Conservation (phyloP, 2,113 vertebrate species). For the Xenopus laevis region DNA sequence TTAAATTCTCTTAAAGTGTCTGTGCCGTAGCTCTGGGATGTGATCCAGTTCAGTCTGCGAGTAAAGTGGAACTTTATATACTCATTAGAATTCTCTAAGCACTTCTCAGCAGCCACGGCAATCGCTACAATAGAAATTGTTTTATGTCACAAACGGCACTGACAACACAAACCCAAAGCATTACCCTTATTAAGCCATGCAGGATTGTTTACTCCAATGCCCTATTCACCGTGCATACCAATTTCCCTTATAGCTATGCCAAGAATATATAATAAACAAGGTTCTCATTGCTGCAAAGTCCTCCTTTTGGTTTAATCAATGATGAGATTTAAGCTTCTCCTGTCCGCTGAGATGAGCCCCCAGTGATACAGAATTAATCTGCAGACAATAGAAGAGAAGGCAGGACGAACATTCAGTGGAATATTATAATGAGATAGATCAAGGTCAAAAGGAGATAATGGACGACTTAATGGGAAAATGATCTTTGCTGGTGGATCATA, state of each 20-base stretch:
- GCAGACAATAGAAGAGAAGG: too few relatives aligned
- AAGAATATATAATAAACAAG: not conserved
- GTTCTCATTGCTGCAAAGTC: too few relatives aligned
- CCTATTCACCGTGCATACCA: not conserved
- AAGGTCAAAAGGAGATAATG: too few relatives aligned
- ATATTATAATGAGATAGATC: too few relatives aligned
- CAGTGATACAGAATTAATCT: too few relatives aligned
- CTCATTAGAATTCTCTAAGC: constrained; percentile 12
- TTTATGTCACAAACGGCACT: not conserved
- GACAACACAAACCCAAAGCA: not conserved
- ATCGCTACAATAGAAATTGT: constrained; percentile 1
- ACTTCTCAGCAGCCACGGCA: not conserved
- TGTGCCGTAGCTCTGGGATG: not conserved
- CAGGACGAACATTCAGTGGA: too few relatives aligned
- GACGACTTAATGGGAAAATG: too few relatives aligned
- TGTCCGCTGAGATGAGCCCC: too few relatives aligned
- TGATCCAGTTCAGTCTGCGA: not conserved
- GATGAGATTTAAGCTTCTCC: too few relatives aligned
- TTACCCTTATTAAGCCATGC: not conserved
- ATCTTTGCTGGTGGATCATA: too few relatives aligned
- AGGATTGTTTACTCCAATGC: not conserved
- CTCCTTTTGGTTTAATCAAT: too few relatives aligned
- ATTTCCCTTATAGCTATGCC: not conserved
- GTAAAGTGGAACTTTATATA: constrained; percentile 4
- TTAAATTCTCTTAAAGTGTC: constrained; percentile 16